phyloP scores from a whole-genome alignment of 2,113 vertebrate genomes.

The Podocnemis expansa region DNA sequence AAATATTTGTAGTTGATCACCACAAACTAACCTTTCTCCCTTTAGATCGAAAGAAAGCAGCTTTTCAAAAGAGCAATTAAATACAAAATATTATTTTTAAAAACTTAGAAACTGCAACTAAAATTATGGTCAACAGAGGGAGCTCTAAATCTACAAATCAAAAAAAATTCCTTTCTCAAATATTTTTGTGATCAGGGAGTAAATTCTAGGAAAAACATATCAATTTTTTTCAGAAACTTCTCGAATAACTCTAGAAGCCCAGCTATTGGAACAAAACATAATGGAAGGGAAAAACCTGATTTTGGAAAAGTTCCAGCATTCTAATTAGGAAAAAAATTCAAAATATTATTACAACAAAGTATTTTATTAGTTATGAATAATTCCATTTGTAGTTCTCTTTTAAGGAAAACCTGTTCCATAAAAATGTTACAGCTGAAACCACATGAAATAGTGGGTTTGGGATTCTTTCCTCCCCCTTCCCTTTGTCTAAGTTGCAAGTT shows the following conservation, averaged over 20 bases:
- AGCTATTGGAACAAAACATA: not conserved
- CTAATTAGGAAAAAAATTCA: not conserved
- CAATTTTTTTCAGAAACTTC: not conserved
- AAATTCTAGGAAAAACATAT: rapidly evolving
- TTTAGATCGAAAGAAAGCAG: not conserved
- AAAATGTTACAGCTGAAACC: not conserved
- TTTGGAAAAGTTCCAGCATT: not conserved
- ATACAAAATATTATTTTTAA: too few species aligned
- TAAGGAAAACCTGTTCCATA: not conserved
- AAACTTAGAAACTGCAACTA: slow-evolving; percentile 6
- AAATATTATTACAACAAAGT: not conserved
- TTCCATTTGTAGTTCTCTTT: not conserved
- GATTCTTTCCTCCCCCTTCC: not conserved
- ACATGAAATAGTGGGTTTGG: not conserved
- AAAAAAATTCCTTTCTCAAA: rapidly evolving
- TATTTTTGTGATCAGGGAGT: rapidly evolving
- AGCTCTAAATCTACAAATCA: slow-evolving; percentile 1
- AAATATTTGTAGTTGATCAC: not conserved
- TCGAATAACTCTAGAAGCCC: not conserved
- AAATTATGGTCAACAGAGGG: not conserved
- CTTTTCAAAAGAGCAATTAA: not conserved
- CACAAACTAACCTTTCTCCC: not conserved
- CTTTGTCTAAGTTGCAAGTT: not conserved
- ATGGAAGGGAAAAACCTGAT: not conserved
- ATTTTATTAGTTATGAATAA: not conserved